phyloP scores from a whole-genome alignment of 2,113 vertebrate genomes.

The Dicentrarchus labrax region DNA sequence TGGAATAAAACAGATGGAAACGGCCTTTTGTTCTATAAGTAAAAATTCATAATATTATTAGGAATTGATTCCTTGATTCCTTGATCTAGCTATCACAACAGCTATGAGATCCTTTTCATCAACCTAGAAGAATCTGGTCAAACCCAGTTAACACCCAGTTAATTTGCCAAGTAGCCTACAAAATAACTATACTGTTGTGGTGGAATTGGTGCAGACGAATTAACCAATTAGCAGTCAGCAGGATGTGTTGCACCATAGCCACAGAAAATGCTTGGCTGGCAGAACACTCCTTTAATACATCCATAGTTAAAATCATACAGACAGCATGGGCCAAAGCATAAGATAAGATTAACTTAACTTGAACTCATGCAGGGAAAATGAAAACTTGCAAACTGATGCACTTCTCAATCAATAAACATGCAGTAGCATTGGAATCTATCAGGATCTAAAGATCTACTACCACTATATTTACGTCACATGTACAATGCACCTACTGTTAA shows the following conservation, averaged over 20 bases:
- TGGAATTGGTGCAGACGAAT: neutral
- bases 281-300: neutral
- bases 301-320: neutral
- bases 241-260: neutral
- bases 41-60: neutral
- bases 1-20: neutral
- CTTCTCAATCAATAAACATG: too few species aligned
- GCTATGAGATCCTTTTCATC: neutral
- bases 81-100: neutral
- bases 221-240: neutral
- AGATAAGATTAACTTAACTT: neutral
- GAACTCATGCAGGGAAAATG: neutral
- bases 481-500: too few species aligned
- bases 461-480: too few species aligned
- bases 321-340: too few species aligned
- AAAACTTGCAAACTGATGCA: neutral
- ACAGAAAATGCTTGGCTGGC: too few species aligned
- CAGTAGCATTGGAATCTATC: too few species aligned
- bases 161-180: neutral
- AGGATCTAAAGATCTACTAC: too few species aligned
- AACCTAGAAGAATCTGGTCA: neutral
- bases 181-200: neutral
- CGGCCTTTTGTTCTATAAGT: neutral
- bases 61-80: too few species aligned
- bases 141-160: neutral